Evolutionary conservation across 2,888 invertebrate species (phyloP).

Genomic region (Chymomyza amoena): DNA sequence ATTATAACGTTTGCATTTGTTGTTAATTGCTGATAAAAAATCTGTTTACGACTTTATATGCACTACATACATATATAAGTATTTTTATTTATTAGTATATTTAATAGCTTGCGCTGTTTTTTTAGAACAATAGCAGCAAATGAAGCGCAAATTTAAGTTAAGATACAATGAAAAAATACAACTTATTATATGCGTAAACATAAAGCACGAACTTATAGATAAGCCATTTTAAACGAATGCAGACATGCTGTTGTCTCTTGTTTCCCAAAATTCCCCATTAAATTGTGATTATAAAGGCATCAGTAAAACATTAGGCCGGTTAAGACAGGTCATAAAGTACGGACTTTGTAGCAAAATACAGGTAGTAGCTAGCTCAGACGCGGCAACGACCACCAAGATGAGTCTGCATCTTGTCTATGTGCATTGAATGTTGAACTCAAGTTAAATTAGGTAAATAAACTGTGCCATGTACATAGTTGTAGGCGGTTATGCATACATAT

Average conservation of each 20-base stretch:
- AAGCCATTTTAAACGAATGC: not conserved
- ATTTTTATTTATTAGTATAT: not conserved
- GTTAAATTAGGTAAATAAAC: conserved; percentile 7
- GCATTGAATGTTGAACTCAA: conserved; percentile 31
- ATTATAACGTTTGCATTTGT: conserved; percentile 27
- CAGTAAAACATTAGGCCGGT: conserved; percentile 22
- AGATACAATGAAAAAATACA: not conserved
- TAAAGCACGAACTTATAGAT: not conserved
- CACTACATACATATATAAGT: not conserved
- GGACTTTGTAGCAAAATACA: conserved; percentile 35
- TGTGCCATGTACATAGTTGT: not conserved
- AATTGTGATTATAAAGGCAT: conserved; percentile 30
- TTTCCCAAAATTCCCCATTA: conserved; percentile 12
- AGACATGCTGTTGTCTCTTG: not conserved
- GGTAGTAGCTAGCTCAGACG: conserved; percentile 45
- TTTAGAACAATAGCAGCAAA: not conserved
- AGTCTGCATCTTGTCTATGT: not conserved
- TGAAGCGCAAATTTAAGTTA: not conserved
- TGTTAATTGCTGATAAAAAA: conserved; percentile 48
- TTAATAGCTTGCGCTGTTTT: conserved; percentile 5
- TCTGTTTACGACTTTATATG: conserved; percentile 16
- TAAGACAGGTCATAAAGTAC: conserved; percentile 50
- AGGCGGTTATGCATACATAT: too few species aligned
- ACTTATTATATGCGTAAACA: not conserved
- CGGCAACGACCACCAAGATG: conserved; percentile 32